Base-by-base conservation (phyloP, 2,113 vertebrate genomes). In the Dasyprocta punctata region DNA sequence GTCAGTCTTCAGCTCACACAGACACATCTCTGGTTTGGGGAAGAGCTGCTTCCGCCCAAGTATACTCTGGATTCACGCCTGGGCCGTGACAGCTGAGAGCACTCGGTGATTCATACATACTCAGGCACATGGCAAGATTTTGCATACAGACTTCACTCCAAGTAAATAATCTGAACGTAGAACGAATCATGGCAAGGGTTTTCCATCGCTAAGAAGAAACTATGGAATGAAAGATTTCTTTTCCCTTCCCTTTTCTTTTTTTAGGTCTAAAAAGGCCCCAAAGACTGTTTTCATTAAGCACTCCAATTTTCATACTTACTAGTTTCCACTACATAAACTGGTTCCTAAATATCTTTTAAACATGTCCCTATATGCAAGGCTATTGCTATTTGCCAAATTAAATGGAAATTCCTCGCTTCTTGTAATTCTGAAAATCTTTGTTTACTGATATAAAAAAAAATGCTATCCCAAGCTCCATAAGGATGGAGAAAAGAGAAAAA, bases 341-440 rank as follows among this genome's bases (percentile, higher is more conserved):
- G 84, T 71, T 84, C 73, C 33, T 61, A 69, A 84, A 44, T 33
- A n/a, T 36, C 61, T 81, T 83, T 71, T 38, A 94, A 95, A 71
- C 2, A 7, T 71, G 52, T 19, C 10, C n/a, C 60, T 58, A 10
- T 56, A 69, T 85, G 26, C 28, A 47, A 78, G n/a, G 7, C 52
- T 54, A 2, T 49, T 93, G 47, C 47, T n/a, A 0, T 63, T 90
- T 77, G 47, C 61, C 58, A 81, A n/a, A 89, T 33, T 17, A 92
- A 47, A 89, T 56, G 41, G 65, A 30, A 92, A 44, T 36, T 38
- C 19, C 80, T 85, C 81, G 36, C 44, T 90, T 96, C 38, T 78
- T 93, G 85, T n/a, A 95, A 90, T 95, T 96, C 38, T 89, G 44
- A 80, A 95, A 92, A 87, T 10, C 41, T 93, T 58, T 84, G 38